Conservation (phyloP, 2,797 vertebrate genomes). For the Leontopithecus rosalia region DNA sequence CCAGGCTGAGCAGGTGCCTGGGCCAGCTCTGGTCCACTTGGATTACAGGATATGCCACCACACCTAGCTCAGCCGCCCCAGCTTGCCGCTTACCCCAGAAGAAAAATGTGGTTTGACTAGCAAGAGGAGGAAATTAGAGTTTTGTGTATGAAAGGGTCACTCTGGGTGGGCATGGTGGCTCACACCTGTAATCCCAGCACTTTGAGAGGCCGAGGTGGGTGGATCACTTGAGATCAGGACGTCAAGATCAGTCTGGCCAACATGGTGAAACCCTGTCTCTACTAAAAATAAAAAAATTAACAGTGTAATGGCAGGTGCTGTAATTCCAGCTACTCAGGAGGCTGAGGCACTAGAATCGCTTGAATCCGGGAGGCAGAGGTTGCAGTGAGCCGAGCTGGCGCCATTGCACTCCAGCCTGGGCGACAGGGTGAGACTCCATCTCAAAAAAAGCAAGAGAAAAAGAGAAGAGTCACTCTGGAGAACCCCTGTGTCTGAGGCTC, state of each 20-base stretch:
- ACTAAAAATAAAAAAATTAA: not conserved
- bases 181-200: not conserved
- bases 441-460: not conserved
- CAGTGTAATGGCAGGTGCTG: too few relatives aligned
- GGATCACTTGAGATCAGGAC: not conserved
- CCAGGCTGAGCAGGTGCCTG: not conserved
- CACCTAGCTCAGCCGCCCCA: not conserved
- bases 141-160: not conserved
- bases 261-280: not conserved
- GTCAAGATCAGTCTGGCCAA: not conserved
- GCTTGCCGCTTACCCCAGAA: not conserved
- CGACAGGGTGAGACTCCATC: not conserved
- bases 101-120: not conserved
- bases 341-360: too few relatives aligned
- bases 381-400: too few relatives aligned
- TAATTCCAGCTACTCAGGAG: too few relatives aligned
- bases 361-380: too few relatives aligned
- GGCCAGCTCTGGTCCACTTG: not conserved
- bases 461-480: not conserved
- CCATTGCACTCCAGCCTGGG: too few relatives aligned
- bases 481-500: too few relatives aligned
- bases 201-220: not conserved
- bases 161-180: not conserved
- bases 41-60: not conserved
- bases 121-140: not conserved